Evolutionary conservation across 2,113 vertebrate species (phyloP).

Genomic region (Girardinichthys multiradiatus): DNA sequence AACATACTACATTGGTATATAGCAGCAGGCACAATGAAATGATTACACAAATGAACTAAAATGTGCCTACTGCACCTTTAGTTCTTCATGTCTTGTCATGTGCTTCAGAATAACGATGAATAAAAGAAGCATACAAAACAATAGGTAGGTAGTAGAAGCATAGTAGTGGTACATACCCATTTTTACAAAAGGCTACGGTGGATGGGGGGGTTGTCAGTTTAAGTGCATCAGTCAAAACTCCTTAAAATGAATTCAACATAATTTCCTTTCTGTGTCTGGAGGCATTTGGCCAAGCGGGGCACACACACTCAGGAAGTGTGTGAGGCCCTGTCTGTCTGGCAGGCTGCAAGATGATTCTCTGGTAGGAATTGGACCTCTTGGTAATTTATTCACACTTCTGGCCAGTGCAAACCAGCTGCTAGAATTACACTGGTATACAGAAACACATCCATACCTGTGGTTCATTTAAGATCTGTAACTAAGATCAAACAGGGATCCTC

Average conservation of each 20-base stretch:
- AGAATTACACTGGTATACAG: constrained; percentile 17
- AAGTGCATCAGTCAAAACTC: constrained; percentile 7
- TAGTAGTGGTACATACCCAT: background rate
- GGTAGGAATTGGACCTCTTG: constrained; percentile 17
- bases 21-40: background rate
- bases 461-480: background rate
- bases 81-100: background rate
- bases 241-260: constrained; percentile 42
- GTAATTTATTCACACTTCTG: constrained; percentile 51
- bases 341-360: constrained; percentile 49
- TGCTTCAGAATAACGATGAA: background rate
- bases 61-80: background rate
- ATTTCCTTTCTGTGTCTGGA: constrained; percentile 54
- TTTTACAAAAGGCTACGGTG: background rate
- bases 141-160: background rate
- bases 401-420: constrained; percentile 38
- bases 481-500: background rate
- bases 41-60: background rate
- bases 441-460: constrained; percentile 2
- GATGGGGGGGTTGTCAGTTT: background rate
- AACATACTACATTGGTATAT: background rate
- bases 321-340: constrained; percentile 58
- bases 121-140: background rate
- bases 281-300: constrained; percentile 48
- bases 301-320: constrained; percentile 51